These are phyloP conservation scores for Adelges cooleyi DNA, from an alignment of 1,140 invertebrate genomes.

Conservation along the genomic window DNA sequence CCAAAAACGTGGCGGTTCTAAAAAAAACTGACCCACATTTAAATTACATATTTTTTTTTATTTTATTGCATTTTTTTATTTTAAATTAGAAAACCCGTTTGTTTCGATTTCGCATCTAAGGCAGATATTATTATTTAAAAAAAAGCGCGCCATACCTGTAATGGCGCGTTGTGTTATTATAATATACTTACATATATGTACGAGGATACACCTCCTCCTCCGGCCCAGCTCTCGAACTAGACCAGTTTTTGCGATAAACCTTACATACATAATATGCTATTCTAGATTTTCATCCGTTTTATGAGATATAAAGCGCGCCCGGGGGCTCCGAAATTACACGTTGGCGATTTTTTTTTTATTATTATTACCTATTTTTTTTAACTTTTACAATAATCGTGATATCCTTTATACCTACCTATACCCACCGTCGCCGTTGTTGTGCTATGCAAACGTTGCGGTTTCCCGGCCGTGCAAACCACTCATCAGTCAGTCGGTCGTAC, in stretches of 20 bases:
- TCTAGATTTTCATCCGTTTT: too few species aligned
- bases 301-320: too few species aligned
- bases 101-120: background rate
- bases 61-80: background rate
- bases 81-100: conserved; percentile 3
- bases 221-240: background rate
- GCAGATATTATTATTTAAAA: background rate
- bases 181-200: too few species aligned
- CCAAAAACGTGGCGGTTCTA: too few species aligned
- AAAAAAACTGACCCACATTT: conserved; percentile 1
- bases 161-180: too few species aligned
- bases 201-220: too few species aligned
- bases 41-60: background rate
- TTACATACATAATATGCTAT: background rate
- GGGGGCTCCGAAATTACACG: background rate
- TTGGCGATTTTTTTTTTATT: too few species aligned
- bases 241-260: conserved; percentile 1
- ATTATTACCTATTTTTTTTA: conserved; percentile 7
- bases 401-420: background rate
- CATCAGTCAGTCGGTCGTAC: background rate
- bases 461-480: conserved; percentile 1
- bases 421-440: background rate
- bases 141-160: too few species aligned
- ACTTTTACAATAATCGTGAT: background rate
- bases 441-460: conserved; percentile 4